phyloP scores from a whole-genome alignment of 2,113 vertebrate species.

The Mesitornis unicolor region DNA sequence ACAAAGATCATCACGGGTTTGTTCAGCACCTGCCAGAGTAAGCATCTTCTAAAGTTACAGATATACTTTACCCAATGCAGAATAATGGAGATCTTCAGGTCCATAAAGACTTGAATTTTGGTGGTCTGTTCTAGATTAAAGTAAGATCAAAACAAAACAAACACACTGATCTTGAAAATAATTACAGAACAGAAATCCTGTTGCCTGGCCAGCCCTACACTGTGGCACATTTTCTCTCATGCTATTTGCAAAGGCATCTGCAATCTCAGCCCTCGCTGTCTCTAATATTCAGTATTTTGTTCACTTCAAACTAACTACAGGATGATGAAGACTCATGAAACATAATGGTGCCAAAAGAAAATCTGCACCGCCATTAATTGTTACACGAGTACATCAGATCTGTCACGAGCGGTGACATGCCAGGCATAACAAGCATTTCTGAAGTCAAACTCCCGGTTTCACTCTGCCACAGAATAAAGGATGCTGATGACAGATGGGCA shows the following conservation, averaged over 20 bases:
- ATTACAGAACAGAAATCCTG: not conserved
- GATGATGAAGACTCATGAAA: conserved; percentile 21
- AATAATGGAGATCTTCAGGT: not conserved
- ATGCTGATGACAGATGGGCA: conserved; percentile 74
- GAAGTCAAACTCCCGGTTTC: conserved; percentile 57
- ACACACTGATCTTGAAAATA: not conserved
- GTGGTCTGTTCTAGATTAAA: not conserved
- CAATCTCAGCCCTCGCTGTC: not conserved
- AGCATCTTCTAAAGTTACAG: not conserved
- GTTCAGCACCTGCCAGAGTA: not conserved
- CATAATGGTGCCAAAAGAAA: conserved; percentile 22
- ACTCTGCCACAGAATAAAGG: conserved; percentile 56
- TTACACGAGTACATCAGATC: conserved; percentile 42
- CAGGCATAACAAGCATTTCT: conserved; percentile 67
- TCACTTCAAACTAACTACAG: not conserved
- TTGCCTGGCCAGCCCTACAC: not conserved
- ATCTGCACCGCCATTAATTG: conserved; percentile 55
- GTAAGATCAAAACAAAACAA: not conserved
- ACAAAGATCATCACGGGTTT: not conserved
- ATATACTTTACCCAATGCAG: not conserved
- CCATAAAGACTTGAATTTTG: not conserved
- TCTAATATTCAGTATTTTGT: not conserved
- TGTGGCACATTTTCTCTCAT: not conserved
- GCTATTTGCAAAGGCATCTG: not conserved
- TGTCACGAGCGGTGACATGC: conserved; percentile 62